Evolutionary conservation across 2,797 vertebrate genomes (phyloP), one percentile per base, ranked within the genome.

Genomic region (Silurus lanzhouensis): DNA sequence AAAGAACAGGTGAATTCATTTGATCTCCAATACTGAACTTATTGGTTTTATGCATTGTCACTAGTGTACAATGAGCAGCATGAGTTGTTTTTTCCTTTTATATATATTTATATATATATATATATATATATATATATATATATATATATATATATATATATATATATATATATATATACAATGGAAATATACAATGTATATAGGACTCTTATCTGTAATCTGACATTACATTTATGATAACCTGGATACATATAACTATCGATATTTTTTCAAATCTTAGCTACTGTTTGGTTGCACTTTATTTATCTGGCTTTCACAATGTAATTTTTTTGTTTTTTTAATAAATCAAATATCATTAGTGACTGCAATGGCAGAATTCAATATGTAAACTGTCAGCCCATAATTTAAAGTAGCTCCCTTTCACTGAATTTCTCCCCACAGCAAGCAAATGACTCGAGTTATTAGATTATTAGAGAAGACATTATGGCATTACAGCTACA

Each of bases 11-110:
- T 55, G 17, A 55, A 55, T 57, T 25, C 13, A 17, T 27, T 1
- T 74, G n/a, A 75, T n/a, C 71, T 25, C 44, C 71, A 72, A 10
- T 75, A n/a, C 48, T 27, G 46, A 31, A 48, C 27, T 19, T 74
- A 82, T 79, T 48, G 84, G 75, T 71, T 84, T 87, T 74, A 86
- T 86, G 66, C 81, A 82, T 87, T 77, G 71, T 61, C 60, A 13
- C 76, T 74, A 85, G 84, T 22, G 13, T 22, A 74, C 72, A 55
- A 1, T 57, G n/a, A 75, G 14, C 17, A 57, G 13, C 15, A 20
- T 61, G 15, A 10, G 71, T 15, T n/a, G 1, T 5, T 25, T 74
- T 9, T 22, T 19, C 20, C 70, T 12, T 52, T 52, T 52, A 38
- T 38, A 38, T 38, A 38, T 38, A 38, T 31, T 2, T 31, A 31